Percentiles rank a stretch among this genome's conserved stretches.
phyloP scores from a whole-genome alignment of 2,113 vertebrate species.

The Lipotes vexillifer region DNA sequence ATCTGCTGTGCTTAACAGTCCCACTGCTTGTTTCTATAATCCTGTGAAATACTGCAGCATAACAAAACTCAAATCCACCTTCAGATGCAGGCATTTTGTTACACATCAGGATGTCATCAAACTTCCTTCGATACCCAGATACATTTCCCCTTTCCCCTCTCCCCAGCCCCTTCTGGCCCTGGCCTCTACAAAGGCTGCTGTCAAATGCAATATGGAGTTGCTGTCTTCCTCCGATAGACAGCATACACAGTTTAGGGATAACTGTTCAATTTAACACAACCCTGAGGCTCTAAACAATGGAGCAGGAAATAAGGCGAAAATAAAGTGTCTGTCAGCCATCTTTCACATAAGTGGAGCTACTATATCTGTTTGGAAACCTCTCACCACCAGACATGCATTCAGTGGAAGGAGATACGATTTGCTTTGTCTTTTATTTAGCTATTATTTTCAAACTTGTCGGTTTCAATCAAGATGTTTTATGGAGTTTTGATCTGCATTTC shows the following conservation, averaged over 20 bases:
- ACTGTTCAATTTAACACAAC: background rate
- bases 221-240: background rate
- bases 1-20: background rate
- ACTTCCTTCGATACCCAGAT: background rate
- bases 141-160: background rate
- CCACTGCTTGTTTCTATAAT: background rate
- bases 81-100: background rate
- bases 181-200: background rate
- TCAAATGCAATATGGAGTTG: background rate
- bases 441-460: background rate
- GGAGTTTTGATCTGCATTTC: too few species aligned
- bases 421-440: background rate
- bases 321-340: background rate
- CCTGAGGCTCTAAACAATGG: background rate
- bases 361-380: background rate
- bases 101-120: background rate
- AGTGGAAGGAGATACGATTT: background rate
- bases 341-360: background rate
- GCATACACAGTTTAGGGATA: background rate
- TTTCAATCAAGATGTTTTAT: background rate
- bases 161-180: background rate
- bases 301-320: background rate
- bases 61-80: background rate
- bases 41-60: background rate
- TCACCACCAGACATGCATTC: background rate